Base-by-base conservation (phyloP, 1,140 invertebrate genomes). In the Saccostrea echinata region DNA sequence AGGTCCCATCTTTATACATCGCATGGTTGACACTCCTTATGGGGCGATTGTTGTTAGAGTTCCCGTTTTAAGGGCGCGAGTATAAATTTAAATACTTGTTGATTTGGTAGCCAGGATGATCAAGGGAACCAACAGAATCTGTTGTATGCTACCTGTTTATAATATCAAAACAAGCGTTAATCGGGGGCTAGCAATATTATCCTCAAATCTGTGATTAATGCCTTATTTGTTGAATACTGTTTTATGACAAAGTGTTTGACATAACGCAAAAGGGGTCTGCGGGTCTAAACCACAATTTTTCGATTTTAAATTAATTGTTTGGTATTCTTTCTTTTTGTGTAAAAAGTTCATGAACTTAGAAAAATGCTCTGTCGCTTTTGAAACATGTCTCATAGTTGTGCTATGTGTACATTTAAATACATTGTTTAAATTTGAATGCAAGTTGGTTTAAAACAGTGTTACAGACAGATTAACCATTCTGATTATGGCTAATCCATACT, bases 401-500 rank as follows among this genome's bases (percentile, higher is more conserved):
- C 30, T 71, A 33, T 33, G 68, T 6, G 68, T 27, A 33, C 68
- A 71, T 71, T 71, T 71, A 71, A 71, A 71, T 3, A 8, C 68
- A 24, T 27, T 71, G n/a, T 24, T 71, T 13, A 33, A 71, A 71
- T 16, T 13, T 71, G 68, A 71, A 71, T 33, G 27, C n/a, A 57
- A 57, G 55, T 57, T 18, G 0, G 55, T 57, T 57, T 57, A 57
- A 57, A 57, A 57, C 30, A 16, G 68, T 33, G 68, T 71, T 27
- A 24, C 24, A 71, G 68, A 71, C 68, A 71, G 68, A 71, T 71
- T 71, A 71, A 61, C 27, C 68, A 30, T 16, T 13, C 68, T 71
- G 68, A 71, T 71, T 71, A 71, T 71, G 55, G 27, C 16, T 71
- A 71, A 71, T 71, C 68, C 68, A 16, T 71, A 71, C 27, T 71